These are phyloP conservation scores for Aurelia sp. DNA, from an alignment of 30 jellyfish, hydroid and myxozoan species.

Conservation along the genomic window DNA sequence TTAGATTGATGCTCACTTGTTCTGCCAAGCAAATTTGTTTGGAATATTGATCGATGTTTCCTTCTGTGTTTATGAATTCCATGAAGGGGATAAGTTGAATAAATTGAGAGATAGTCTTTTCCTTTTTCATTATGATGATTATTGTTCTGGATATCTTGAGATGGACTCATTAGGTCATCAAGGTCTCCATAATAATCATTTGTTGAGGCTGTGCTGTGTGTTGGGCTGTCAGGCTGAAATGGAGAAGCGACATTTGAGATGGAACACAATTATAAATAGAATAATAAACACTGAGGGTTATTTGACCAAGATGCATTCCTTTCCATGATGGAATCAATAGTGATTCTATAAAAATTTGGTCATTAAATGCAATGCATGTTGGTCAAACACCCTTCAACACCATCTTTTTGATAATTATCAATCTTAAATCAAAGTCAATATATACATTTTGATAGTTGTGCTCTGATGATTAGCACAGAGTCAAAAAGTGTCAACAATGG, in stretches of 20 bases:
- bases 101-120: slow-evolving; percentile 66
- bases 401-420: no score
- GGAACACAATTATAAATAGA: not conserved
- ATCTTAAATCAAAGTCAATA: no score
- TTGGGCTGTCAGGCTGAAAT: slow-evolving; percentile 86
- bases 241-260: not conserved
- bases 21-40: slow-evolving; percentile 62
- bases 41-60: slow-evolving; percentile 66
- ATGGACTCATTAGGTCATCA: slow-evolving; percentile 69
- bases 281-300: not conserved
- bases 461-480: no score
- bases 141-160: slow-evolving; percentile 31
- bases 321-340: no score
- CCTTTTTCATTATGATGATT: slow-evolving; percentile 20
- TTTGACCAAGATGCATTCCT: no score
- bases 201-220: slow-evolving; percentile 94
- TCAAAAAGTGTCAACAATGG: no score
- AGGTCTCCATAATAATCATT: slow-evolving; percentile 84
- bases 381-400: no score
- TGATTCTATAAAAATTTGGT: no score
- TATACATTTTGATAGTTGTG: no score
- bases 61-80: slow-evolving; percentile 83
- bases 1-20: slow-evolving; percentile 67
- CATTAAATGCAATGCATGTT: no score
- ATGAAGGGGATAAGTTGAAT: slow-evolving; percentile 94